Percentiles rank a stretch among this genome's conserved stretches.
phyloP scores from a whole-genome alignment of 2,113 vertebrate species.

The Muntiacus reevesi region DNA sequence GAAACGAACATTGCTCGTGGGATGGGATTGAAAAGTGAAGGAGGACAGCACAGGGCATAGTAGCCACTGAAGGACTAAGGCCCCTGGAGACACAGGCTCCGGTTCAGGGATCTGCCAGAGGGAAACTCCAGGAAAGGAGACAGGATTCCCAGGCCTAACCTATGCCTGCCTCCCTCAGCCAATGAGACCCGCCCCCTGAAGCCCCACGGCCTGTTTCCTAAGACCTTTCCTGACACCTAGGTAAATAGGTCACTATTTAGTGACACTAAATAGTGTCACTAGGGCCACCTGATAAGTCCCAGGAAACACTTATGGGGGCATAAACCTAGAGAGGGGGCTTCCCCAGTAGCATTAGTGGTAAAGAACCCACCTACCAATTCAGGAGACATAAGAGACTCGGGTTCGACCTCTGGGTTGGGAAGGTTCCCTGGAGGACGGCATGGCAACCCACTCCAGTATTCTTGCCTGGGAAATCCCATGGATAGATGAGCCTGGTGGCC shows the following conservation, averaged over 20 bases:
- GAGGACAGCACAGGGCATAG: background rate
- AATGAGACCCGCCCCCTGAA: background rate
- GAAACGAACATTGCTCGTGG: background rate
- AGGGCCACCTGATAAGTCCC: background rate
- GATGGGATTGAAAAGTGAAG: background rate
- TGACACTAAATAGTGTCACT: too few species aligned
- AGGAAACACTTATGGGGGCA: background rate
- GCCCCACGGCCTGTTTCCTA: background rate
- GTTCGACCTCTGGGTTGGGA: background rate
- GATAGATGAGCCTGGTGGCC: background rate
- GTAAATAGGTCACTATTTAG: too few species aligned
- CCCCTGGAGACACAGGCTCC: background rate
- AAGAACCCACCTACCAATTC: background rate
- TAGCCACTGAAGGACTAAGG: background rate
- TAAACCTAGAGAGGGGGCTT: background rate
- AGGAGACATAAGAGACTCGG: background rate
- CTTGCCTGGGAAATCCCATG: background rate
- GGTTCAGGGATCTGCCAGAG: background rate
- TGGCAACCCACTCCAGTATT: background rate
- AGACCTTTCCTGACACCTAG: background rate
- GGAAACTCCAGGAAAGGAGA: background rate
- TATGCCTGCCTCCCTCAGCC: background rate
- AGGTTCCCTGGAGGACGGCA: background rate
- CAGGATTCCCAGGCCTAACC: background rate
- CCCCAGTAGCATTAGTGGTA: background rate